Evolutionary conservation across 2,888 invertebrate species (phyloP), one percentile per base, ranked within the genome.

Genomic region (Pachydiplax longipennis): DNA sequence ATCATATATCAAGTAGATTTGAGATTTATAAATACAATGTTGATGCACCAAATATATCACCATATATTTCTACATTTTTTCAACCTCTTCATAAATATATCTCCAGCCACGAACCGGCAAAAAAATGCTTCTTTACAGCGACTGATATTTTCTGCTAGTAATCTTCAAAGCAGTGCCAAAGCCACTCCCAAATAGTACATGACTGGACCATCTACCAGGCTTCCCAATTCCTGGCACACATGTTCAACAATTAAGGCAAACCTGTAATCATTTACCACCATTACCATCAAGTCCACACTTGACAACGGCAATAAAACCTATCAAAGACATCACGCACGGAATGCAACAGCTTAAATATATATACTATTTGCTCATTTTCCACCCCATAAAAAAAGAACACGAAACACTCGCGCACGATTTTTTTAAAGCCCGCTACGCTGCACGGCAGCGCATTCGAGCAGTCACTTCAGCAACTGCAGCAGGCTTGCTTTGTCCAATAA

Each of bases 241-340:
- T 87, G 87, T 87, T 87, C 87, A 87, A 87, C 87, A 87, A 65
- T 87, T 87, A 87, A 87, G 87, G 87, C 87, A 87, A 61, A 87
- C 35, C 61, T 65, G 65, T 65, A 61, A 53, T 65, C 87, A 87
- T n/a, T 35, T 61, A 61, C 58, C 35, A 61, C 61, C 87, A 65
- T 87, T 53, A 35, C 35, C 65, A 65, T 65, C 87, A 87, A 87
- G 65, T 87, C n/a, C 40, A 40, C 18, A 61, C 87, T 65, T 65
- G 65, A 87, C 87, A 87, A 87, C n/a, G 61, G 65, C 40, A 37
- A 65, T 40, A 37, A 87, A 87, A 65, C 61, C 65, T 65, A 61
- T n/a, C n/a, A 65, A 37, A 65, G 53, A 53, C 58, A 15, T 53
- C 48, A 61, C 87, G 53, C 87, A 87, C 87, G 87, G 87, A 87